Evolutionary conservation across 2,113 vertebrate species (phyloP).

Genomic region (Eptesicus fuscus): DNA sequence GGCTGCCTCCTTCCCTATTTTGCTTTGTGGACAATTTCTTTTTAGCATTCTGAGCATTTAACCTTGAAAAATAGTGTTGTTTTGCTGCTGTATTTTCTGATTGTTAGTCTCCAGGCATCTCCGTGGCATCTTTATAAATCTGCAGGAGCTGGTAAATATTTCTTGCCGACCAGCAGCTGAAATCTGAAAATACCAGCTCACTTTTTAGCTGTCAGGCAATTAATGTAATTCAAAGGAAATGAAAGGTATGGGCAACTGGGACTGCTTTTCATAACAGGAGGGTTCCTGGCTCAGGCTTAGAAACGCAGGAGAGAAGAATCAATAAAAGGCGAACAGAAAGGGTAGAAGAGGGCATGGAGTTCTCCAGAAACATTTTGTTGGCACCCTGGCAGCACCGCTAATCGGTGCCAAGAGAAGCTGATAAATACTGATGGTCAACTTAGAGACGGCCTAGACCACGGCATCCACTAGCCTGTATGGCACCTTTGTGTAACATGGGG

Average conservation of each 20-base stretch:
- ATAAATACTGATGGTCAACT: slow-evolving; percentile 45
- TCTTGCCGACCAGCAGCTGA: slow-evolving; percentile 72
- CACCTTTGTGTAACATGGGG: neutral
- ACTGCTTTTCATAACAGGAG: slow-evolving; percentile 80
- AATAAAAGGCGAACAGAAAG: slow-evolving; percentile 69
- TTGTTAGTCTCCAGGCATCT: slow-evolving; percentile 84
- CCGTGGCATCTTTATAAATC: slow-evolving; percentile 84
- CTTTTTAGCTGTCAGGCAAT: slow-evolving; percentile 84
- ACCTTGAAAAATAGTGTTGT: slow-evolving; percentile 84
- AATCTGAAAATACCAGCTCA: slow-evolving; percentile 79
- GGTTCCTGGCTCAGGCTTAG: slow-evolving; percentile 75
- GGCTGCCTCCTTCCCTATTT: slow-evolving; percentile 64
- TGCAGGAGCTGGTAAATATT: slow-evolving; percentile 81
- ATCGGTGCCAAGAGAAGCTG: slow-evolving; percentile 54
- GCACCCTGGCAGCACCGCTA: slow-evolving; percentile 50
- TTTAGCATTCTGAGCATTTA: slow-evolving; percentile 84
- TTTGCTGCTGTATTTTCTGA: slow-evolving; percentile 80
- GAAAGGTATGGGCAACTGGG: slow-evolving; percentile 79
- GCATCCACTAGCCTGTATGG: neutral
- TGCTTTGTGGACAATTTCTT: slow-evolving; percentile 79
- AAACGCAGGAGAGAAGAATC: slow-evolving; percentile 65
- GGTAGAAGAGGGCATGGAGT: slow-evolving; percentile 40
- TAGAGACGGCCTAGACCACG: neutral
- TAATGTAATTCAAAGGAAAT: slow-evolving; percentile 86
- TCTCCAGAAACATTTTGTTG: slow-evolving; percentile 64